Evolutionary conservation across 2,113 vertebrate genomes (phyloP), one percentile per base, ranked within the genome.

Genomic region (Loxodonta africana): DNA sequence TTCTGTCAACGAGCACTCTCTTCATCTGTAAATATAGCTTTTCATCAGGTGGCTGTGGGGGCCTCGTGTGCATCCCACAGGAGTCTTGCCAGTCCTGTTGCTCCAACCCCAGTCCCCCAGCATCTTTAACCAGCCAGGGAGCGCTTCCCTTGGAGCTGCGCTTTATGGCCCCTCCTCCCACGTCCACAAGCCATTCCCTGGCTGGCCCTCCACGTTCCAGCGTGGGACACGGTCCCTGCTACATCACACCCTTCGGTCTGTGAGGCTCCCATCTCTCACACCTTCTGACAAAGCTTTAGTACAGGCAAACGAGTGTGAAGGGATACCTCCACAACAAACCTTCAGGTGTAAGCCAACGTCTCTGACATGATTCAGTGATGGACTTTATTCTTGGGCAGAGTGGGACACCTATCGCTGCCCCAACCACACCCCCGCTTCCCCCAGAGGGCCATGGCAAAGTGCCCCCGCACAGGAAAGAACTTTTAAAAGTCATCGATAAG

Each of bases 401-500:
- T 2, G 9, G 0, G 88, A 21, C 25, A 23, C 33, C 28, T 4
- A 18, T 21, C 12, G 21, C 11, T 1, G 44, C 60, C 71, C 82
- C 1, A 2, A 69, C 78, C 80, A 81, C 4, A 2, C 33, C 6
- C 0, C 11, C 0, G 26, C 44, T 5, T 2, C 3, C 44, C 57
- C 1, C 28, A 4, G n/a, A 44, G 8, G 0, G 0, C 11, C 28
- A 23, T 1, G 60, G 87, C 57, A 65, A 83, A 92, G 53, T 10
- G 53, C 8, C 26, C 9, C 15, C 53, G 77, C 82, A 86, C 21
- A 28, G 2, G 30, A 28, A 73, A 82, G 14, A 97, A 90, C 15
- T 77, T 95, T 74, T 92, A 92, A 21, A 97, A 90, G 96, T 95
- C 91, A 96, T 2, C 10, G 71, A 86, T 91, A 60, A 69, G 4